Evolutionary conservation across 2,113 vertebrate species (phyloP).

Genomic region (Nothobranchius furzeri): DNA sequence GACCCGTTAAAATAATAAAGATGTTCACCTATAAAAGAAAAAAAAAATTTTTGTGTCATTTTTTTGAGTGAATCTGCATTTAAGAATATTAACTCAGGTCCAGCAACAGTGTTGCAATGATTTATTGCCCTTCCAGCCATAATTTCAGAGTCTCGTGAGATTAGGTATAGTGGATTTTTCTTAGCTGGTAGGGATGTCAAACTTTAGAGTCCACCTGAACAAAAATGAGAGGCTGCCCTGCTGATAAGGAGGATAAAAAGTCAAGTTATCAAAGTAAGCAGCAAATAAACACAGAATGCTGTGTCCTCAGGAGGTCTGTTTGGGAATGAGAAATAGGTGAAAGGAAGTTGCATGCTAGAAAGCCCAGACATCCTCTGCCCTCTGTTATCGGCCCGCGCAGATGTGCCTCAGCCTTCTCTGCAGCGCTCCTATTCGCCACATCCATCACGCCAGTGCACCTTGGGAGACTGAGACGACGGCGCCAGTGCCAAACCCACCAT

Average conservation of each 20-base stretch:
- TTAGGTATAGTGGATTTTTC: conserved; percentile 8
- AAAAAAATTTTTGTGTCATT: no score
- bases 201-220: conserved; percentile 31
- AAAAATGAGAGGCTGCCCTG: conserved; percentile 37
- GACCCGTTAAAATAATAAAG: no score
- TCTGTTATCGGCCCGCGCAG: conserved; percentile 73
- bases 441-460: conserved; percentile 77
- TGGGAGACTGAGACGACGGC: conserved; percentile 71
- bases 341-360: conserved; percentile 45
- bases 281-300: conserved; percentile 53
- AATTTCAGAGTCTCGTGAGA: not conserved
- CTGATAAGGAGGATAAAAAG: conserved; percentile 42
- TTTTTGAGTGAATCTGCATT: not conserved
- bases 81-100: not conserved
- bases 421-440: conserved; percentile 69
- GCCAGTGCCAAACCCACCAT: conserved; percentile 73
- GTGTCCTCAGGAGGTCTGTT: conserved; percentile 48
- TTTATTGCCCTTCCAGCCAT: not conserved
- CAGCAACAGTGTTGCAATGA: not conserved
- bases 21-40: no score
- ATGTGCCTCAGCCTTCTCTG: conserved; percentile 71
- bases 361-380: conserved; percentile 66
- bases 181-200: conserved; percentile 42
- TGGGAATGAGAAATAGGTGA: conserved; percentile 57
- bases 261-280: conserved; percentile 54